These are phyloP conservation scores for Plumapathes pennacea DNA, from an alignment of 92 coral and sea anemone genomes.

Conservation along the genomic window DNA sequence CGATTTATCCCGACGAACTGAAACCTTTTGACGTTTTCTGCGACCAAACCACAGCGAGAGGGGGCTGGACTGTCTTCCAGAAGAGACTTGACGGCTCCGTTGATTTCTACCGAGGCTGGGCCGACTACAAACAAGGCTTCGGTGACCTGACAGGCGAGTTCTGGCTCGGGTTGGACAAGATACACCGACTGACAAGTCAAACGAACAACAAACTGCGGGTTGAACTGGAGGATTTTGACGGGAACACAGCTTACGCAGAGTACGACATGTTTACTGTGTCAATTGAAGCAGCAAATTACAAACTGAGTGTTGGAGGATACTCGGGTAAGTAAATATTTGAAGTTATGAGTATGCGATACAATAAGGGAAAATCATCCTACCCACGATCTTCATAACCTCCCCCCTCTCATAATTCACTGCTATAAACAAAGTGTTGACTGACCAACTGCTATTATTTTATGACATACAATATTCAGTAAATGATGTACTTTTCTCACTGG, in stretches of 20 bases:
- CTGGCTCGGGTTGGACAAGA: constrained; percentile 42
- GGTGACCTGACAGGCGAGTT: constrained; percentile 31
- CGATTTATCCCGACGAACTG: constrained; percentile 66
- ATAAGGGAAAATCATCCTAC: too few species aligned
- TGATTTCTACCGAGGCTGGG: constrained; percentile 61
- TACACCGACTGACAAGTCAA: constrained; percentile 4
- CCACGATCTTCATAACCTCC: too few species aligned
- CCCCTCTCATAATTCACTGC: too few species aligned
- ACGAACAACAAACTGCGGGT: constrained; percentile 23
- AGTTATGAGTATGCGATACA: too few species aligned
- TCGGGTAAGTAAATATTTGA: constrained; percentile 15
- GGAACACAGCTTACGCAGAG: constrained; percentile 39
- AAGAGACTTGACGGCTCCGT: constrained; percentile 66
- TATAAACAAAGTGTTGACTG: too few species aligned
- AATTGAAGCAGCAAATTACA: constrained; percentile 18
- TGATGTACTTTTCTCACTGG: too few species aligned
- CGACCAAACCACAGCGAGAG: constrained; percentile 71
- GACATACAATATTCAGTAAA: too few species aligned
- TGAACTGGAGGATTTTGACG: constrained; percentile 40
- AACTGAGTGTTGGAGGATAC: constrained; percentile 37
- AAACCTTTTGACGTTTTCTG: constrained; percentile 68
- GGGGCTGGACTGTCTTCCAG: constrained; percentile 88
- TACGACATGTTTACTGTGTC: constrained; percentile 46
- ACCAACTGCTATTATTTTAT: too few species aligned
- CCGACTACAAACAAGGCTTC: constrained; percentile 46